Evolutionary conservation across 2,113 vertebrate genomes (phyloP).

Genomic region (Trogon melanurus): DNA sequence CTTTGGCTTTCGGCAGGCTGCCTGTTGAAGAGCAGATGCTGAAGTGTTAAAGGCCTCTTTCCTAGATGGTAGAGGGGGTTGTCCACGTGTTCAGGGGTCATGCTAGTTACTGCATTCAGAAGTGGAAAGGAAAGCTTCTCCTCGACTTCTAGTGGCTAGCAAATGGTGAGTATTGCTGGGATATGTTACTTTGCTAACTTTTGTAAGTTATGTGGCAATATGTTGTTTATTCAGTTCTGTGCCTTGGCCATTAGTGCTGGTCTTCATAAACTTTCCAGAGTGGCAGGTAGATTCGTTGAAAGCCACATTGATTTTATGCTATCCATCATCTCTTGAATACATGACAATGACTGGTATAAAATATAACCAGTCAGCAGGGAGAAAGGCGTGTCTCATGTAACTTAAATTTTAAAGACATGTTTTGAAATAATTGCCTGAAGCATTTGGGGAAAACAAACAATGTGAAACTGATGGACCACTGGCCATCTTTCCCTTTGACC

Average conservation of each 20-base stretch:
- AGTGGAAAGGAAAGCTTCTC: neutral
- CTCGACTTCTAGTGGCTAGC: neutral
- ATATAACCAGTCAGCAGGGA: neutral
- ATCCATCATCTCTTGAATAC: neutral
- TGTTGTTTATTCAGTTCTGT: neutral
- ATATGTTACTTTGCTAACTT: neutral
- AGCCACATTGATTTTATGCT: neutral
- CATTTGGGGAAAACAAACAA: neutral
- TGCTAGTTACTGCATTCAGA: neutral
- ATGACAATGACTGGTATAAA: neutral
- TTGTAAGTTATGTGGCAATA: neutral
- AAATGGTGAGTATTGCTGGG: neutral
- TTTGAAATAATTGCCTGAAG: neutral
- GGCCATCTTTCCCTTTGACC: neutral
- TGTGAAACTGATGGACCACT: neutral
- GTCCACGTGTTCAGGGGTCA: accelerated
- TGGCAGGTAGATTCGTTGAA: neutral
- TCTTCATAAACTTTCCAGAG: neutral
- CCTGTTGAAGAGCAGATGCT: neutral
- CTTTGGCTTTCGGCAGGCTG: neutral
- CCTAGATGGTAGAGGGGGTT: neutral
- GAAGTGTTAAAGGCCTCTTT: neutral
- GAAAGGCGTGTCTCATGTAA: neutral
- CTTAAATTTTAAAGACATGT: neutral
- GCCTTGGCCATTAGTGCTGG: neutral